These are phyloP conservation scores for Pseudachorutes palmiensis DNA, from an alignment of 1,140 invertebrate species.

Conservation along the genomic window DNA sequence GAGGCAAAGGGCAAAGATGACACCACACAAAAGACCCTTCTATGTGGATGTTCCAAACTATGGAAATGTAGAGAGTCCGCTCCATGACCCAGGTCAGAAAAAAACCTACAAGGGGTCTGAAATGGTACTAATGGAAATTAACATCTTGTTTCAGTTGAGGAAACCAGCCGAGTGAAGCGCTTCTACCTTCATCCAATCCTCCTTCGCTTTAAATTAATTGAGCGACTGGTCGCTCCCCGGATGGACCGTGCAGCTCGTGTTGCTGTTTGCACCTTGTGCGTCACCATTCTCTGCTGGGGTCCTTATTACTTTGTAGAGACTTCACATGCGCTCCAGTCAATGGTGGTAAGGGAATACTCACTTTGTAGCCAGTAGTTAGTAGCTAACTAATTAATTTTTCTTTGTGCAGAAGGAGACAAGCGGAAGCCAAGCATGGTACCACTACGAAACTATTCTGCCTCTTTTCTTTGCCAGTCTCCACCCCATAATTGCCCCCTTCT, in stretches of 20 bases:
- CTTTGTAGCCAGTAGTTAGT: background rate
- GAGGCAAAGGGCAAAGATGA: conserved; percentile 19
- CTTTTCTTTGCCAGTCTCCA: conserved; percentile 19
- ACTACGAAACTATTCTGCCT: background rate
- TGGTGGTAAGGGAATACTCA: conserved; percentile 14
- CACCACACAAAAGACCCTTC: conserved; percentile 22
- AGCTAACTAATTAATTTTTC: background rate
- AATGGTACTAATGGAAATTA: too few species aligned
- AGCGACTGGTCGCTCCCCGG: conserved; percentile 16
- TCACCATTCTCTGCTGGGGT: conserved; percentile 25
- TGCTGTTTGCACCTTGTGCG: conserved; percentile 20
- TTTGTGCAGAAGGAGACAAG: background rate
- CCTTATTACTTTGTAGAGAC: conserved; percentile 22
- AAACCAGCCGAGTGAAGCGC: background rate
- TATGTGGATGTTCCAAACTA: conserved; percentile 7
- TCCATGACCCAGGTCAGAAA: background rate
- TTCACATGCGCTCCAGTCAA: conserved; percentile 3
- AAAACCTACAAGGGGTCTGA: background rate
- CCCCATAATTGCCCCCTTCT: conserved; percentile 22
- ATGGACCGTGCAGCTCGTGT: conserved; percentile 25
- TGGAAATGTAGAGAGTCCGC: background rate
- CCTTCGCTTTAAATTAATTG: conserved; percentile 18
- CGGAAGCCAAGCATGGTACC: background rate
- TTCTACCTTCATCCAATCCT: conserved; percentile 13
- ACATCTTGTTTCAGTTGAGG: too few species aligned